A percentile compares a stretch with the other conserved stretches of the same genome.
phyloP scores from a whole-genome alignment of 2,797 vertebrate species.

The Dallia pectoralis region DNA sequence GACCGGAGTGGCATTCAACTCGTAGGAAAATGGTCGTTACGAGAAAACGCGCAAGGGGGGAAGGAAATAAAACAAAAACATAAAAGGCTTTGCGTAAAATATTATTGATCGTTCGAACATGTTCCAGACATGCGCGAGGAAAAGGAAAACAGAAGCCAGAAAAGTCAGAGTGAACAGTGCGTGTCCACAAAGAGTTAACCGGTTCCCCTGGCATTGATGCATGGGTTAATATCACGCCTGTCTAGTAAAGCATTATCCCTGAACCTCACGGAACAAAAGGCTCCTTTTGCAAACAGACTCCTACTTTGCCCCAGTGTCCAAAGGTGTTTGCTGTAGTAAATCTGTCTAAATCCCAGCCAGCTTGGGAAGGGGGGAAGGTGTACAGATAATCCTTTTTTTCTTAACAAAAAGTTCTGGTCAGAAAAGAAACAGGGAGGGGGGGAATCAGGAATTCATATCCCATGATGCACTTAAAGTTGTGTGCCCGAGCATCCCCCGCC shows the following conservation, averaged over 20 bases:
- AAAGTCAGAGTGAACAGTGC: constrained; percentile 27
- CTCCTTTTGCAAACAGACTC: constrained; percentile 92
- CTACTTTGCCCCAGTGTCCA: constrained; percentile 83
- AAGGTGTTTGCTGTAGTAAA: constrained; percentile 99
- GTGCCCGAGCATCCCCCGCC: constrained; percentile 37
- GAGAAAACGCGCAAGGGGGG: neutral
- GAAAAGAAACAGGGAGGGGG: constrained; percentile 15
- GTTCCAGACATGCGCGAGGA: neutral
- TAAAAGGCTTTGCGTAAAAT: no score
- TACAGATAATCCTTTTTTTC: constrained; percentile 80
- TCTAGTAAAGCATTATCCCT: constrained; percentile 85
- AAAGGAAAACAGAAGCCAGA: constrained; percentile 13
- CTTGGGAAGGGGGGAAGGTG: constrained; percentile 81
- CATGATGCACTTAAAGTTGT: constrained; percentile 83
- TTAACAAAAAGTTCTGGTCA: constrained; percentile 75
- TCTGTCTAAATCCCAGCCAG: constrained; percentile 91
- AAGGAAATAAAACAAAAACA: neutral
- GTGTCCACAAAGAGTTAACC: constrained; percentile 79
- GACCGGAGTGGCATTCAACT: neutral
- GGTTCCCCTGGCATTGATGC: constrained; percentile 69
- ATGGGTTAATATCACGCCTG: constrained; percentile 92
- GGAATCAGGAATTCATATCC: constrained; percentile 87
- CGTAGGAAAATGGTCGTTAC: neutral
- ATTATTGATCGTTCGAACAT: neutral
- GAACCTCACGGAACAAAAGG: constrained; percentile 89